Evolutionary conservation across 2,797 vertebrate genomes (phyloP), one percentile per base, ranked within the genome.

Genomic region (Eupleurogrammus muticus): DNA sequence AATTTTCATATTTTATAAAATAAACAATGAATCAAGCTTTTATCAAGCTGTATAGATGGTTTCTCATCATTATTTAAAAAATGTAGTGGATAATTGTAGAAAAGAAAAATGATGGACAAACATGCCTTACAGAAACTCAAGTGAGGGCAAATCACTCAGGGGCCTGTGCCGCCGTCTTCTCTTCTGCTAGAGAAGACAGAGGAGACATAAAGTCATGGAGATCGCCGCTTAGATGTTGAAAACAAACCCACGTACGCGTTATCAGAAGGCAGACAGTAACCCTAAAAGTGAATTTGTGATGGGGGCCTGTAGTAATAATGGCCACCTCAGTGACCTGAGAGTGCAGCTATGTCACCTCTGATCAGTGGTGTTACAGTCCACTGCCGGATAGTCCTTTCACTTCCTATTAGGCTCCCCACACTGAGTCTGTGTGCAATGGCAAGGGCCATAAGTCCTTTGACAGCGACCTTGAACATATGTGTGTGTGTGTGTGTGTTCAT

Each of bases 351-450:
- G 92, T 92, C 89, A 88, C 86, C 88, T 90, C 87, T 89, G 89
- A 92, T 92, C 89, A 90, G 88, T 89, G 88, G 83, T 76, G 87
- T 90, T 83, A 87, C 89, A 91, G 80, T 89, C 75, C 83, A 82
- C 65, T 83, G 90, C 87, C 64, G 66, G 70, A 78, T 72, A 66
- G 73, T 85, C 89, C 88, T 83, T 90, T 91, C 92, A 90, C 87
- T 91, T 93, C 88, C 81, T 74, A 92, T 93, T 92, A 92, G 82
- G 73, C 66, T 84, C 82, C 77, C 66, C 82, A 86, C 84, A 75
- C 77, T 80, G 82, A 86, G 79, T 83, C 81, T 79, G 65, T 5
- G 46, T 35, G 63, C 54, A 36, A 65, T 66, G 73, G 85, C 86
- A 84, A 75, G 83, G 80, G 80, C 89, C 88, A 89, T 89, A 90